phyloP scores from a whole-genome alignment of 2,888 invertebrate genomes.

The Choreutis nemorana region DNA sequence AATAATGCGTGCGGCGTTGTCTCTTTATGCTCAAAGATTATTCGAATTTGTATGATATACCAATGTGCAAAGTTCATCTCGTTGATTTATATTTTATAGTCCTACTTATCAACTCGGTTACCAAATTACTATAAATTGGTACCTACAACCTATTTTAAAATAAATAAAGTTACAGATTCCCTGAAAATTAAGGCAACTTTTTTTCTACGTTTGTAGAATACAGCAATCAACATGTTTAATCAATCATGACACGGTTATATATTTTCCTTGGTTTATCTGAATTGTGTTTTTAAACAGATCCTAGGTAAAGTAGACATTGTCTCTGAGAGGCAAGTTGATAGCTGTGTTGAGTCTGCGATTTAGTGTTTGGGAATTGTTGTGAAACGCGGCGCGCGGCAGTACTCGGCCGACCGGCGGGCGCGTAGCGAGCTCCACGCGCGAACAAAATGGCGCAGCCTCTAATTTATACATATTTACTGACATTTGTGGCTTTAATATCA shows the following conservation, averaged over 20 bases:
- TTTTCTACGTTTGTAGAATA: neutral
- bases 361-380: constrained; percentile 47
- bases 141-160: no score
- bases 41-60: constrained; percentile 3
- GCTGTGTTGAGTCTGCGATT: constrained; percentile 1
- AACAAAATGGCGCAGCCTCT: constrained; percentile 41
- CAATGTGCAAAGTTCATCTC: neutral
- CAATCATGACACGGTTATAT: neutral
- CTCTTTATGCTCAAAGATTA: constrained; percentile 2
- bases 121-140: no score
- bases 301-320: neutral
- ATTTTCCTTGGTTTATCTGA: neutral
- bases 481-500: constrained; percentile 21
- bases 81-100: no score
- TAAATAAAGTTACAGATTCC: no score
- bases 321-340: constrained; percentile 5
- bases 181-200: no score
- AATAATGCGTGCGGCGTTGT: constrained; percentile 16
- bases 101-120: no score
- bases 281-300: neutral
- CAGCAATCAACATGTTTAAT: neutral
- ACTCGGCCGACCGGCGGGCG: constrained; percentile 42
- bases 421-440: constrained; percentile 36
- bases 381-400: constrained; percentile 46
- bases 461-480: constrained; percentile 30